A percentile compares a stretch with the other conserved stretches of the same genome.
phyloP scores from a whole-genome alignment of 2,113 vertebrate species.

The Typhlomys cinereus region DNA sequence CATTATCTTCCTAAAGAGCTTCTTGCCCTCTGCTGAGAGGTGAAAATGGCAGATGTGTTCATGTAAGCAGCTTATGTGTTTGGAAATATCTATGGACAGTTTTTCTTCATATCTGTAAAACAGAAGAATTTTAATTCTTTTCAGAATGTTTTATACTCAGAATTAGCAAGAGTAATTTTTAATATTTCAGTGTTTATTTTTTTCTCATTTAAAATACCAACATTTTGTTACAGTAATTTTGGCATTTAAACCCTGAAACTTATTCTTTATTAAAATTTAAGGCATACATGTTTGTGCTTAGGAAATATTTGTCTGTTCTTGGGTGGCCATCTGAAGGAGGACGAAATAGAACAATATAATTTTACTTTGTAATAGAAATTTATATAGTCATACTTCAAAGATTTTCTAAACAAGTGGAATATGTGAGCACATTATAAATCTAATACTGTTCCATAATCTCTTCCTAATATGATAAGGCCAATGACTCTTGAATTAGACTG shows the following conservation, averaged over 20 bases:
- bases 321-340: not conserved
- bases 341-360: not conserved
- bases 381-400: not conserved
- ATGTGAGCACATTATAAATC: not conserved
- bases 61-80: not conserved
- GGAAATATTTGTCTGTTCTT: not conserved
- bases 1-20: not conserved
- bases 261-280: constrained; percentile 14
- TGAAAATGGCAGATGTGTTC: not conserved
- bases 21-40: not conserved
- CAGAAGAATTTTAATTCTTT: not conserved
- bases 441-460: not conserved
- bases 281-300: not conserved
- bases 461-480: not conserved
- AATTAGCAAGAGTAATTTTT: not conserved
- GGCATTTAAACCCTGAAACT: not conserved
- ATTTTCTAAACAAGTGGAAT: not conserved
- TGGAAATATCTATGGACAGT: not conserved
- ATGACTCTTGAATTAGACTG: not conserved
- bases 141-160: not conserved
- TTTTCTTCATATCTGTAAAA: not conserved
- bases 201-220: not conserved
- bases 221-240: constrained; percentile 28
- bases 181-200: not conserved
- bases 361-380: not conserved